Evolutionary conservation across 2,113 vertebrate species (phyloP).

Genomic region (Pelecanus crispus): DNA sequence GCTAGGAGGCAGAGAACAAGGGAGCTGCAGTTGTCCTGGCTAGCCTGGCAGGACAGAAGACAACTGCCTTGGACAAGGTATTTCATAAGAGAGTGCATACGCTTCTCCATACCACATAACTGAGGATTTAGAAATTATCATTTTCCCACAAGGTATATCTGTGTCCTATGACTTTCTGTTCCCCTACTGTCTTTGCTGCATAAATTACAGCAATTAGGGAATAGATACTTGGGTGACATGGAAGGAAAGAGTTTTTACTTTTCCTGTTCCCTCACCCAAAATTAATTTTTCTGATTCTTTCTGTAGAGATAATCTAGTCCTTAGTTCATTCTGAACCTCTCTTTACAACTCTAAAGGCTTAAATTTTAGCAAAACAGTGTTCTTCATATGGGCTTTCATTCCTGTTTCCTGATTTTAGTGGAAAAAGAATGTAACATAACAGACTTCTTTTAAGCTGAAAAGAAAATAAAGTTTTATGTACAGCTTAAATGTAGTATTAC

Average conservation of each 20-base stretch:
- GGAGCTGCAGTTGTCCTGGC: neutral
- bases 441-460: neutral
- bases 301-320: neutral
- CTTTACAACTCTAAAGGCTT: neutral
- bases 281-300: neutral
- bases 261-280: neutral
- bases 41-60: neutral
- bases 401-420: neutral
- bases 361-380: neutral
- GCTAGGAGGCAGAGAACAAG: neutral
- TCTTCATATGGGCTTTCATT: neutral
- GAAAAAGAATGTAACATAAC: neutral
- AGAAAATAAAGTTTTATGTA: neutral
- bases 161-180: neutral
- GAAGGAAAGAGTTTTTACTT: neutral
- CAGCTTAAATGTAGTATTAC: neutral
- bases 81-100: neutral
- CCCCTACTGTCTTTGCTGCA: neutral
- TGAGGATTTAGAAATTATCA: neutral
- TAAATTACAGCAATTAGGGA: fast-evolving
- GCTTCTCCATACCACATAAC: neutral
- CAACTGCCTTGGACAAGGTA: neutral
- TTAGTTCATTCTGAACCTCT: neutral
- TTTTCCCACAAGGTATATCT: neutral
- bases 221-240: neutral